phyloP scores from a whole-genome alignment of 1,140 invertebrate genomes.

The Diorhabda elongata region DNA sequence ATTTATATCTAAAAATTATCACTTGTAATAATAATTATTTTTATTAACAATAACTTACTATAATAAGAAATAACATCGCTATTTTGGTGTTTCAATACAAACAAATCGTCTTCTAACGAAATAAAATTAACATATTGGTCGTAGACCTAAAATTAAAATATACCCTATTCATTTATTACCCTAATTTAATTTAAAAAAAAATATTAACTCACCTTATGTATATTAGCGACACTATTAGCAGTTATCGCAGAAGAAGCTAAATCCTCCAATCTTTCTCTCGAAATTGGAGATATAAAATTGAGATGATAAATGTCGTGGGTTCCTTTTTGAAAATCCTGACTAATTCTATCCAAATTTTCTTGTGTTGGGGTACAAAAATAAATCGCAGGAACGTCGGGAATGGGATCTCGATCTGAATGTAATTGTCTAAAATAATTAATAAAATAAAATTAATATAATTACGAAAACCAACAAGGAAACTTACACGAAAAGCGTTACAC shows the following conservation, averaged over 20 bases:
- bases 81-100: conserved; percentile 88
- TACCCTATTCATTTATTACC: background rate
- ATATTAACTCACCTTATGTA: conserved; percentile 71
- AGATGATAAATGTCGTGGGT: conserved; percentile 95
- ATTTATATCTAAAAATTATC: conserved; percentile 75
- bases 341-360: conserved; percentile 93
- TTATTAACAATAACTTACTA: conserved; percentile 55
- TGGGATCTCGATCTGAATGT: conserved; percentile 90
- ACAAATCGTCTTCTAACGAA: conserved; percentile 96
- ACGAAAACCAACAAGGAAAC: conserved; percentile 39
- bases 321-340: conserved; percentile 86
- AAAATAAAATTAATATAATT: background rate
- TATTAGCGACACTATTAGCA: conserved; percentile 80
- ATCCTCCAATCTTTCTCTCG: conserved; percentile 92
- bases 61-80: conserved; percentile 90
- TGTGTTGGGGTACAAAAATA: conserved; percentile 98
- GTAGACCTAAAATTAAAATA: conserved; percentile 59
- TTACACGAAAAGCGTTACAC: conserved; percentile 96
- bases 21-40: conserved; percentile 1
- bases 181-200: conserved; percentile 3
- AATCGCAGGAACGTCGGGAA: conserved; percentile 97
- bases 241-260: conserved; percentile 88
- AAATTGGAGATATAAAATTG: conserved; percentile 97
- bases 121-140: conserved; percentile 99
- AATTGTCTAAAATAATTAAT: conserved; percentile 62